Percentiles rank a stretch among this genome's conserved stretches.
These are phyloP conservation scores for Drosophila kambysellisi DNA, from an alignment of 2,888 invertebrate genomes.

Conservation along the genomic window DNA sequence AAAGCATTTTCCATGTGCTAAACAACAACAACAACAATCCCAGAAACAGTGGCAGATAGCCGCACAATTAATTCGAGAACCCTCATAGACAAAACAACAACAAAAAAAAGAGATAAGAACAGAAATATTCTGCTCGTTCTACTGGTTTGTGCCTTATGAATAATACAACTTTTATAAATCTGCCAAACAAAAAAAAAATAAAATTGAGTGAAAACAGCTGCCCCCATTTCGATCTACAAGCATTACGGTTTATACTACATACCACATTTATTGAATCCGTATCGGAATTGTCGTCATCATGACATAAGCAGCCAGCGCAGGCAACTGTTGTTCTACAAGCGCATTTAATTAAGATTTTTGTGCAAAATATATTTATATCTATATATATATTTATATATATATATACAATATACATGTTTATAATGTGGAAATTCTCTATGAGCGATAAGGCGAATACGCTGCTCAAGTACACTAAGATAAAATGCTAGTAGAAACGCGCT, in stretches of 20 bases:
- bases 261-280: constrained; percentile 23
- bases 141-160: constrained; percentile 23
- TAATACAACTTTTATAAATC: constrained; percentile 31
- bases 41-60: constrained; percentile 35
- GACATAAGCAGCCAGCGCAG: constrained; percentile 44
- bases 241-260: neutral
- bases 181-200: constrained; percentile 9
- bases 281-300: constrained; percentile 56
- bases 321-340: constrained; percentile 23
- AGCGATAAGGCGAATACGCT: constrained; percentile 41
- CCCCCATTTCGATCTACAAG: constrained; percentile 8
- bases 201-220: constrained; percentile 62
- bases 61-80: constrained; percentile 57
- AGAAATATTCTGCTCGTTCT: neutral
- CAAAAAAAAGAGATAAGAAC: constrained; percentile 3
- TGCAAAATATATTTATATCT: neutral
- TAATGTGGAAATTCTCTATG: constrained; percentile 28
- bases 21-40: constrained; percentile 1
- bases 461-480: constrained; percentile 35
- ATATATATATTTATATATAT: constrained; percentile 5
- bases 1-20: constrained; percentile 57
- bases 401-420: constrained; percentile 28
- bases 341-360: constrained; percentile 64
- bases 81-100: constrained; percentile 45
- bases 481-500: constrained; percentile 17